phyloP scores from a whole-genome alignment of 1,140 invertebrate genomes.

The Carposina sasakii region DNA sequence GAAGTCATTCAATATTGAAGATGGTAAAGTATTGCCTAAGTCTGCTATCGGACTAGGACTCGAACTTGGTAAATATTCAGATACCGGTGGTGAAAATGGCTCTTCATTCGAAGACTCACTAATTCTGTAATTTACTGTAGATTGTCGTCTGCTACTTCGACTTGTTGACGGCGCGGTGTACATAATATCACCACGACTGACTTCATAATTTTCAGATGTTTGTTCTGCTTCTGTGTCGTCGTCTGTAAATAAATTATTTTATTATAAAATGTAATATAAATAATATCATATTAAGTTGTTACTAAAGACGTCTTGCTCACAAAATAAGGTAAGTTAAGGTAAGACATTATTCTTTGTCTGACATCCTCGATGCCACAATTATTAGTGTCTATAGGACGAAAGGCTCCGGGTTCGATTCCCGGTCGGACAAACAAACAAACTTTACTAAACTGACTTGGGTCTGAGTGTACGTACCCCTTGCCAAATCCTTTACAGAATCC shows the following conservation, averaged over 20 bases:
- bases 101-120: not conserved
- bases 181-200: not conserved
- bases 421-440: not conserved
- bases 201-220: not conserved
- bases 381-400: not conserved
- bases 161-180: not conserved
- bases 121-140: not conserved
- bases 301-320: not conserved
- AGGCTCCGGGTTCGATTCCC: not conserved
- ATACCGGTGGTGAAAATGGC: not conserved
- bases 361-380: not conserved
- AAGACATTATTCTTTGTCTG: not conserved
- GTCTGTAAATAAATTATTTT: not conserved
- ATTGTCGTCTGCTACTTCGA: not conserved
- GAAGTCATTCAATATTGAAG: not conserved
- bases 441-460: not conserved
- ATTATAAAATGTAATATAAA: not conserved
- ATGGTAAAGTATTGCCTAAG: not conserved
- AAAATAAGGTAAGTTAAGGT: not conserved
- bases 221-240: not conserved
- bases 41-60: not conserved
- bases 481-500: not conserved
- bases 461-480: not conserved
- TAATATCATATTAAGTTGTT: not conserved
- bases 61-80: not conserved